Evolutionary conservation across 2,797 vertebrate genomes (phyloP).

Genomic region (Spheniscus humboldti): DNA sequence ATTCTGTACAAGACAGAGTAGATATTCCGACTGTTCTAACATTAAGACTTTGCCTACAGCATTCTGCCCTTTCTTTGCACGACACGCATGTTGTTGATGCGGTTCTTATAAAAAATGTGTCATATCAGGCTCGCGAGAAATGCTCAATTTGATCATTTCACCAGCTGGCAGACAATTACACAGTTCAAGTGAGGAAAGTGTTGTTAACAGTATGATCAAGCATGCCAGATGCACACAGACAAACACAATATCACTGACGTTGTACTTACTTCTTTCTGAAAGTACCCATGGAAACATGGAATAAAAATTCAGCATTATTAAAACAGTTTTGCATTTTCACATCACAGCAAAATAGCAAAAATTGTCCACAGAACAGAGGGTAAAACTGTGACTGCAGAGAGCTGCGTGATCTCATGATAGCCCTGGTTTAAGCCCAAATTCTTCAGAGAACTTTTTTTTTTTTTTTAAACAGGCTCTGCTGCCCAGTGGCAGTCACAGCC

Average conservation of each 20-base stretch:
- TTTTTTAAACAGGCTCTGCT: neutral
- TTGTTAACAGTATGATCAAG: conserved; percentile 28
- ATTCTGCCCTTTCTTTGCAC: neutral
- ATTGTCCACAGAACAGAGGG: neutral
- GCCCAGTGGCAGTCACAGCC: neutral
- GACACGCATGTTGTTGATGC: neutral
- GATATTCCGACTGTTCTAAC: neutral
- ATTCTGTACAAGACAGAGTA: neutral
- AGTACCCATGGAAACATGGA: conserved; percentile 70
- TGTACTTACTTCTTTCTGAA: conserved; percentile 71
- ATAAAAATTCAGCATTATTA: conserved; percentile 66
- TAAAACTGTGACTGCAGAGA: neutral
- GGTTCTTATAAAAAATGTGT: neutral
- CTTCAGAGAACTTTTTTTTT: neutral
- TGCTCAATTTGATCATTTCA: neutral
- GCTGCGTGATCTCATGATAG: neutral
- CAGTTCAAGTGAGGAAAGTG: conserved; percentile 57
- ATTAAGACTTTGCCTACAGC: neutral
- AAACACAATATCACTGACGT: conserved; percentile 2
- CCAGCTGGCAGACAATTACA: conserved; percentile 2
- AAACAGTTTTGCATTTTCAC: conserved; percentile 46
- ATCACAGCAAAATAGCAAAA: conserved; percentile 35
- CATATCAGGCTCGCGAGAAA: neutral
- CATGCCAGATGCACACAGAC: conserved; percentile 56
- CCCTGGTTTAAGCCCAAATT: neutral